A percentile compares a stretch with the other conserved stretches of the same genome.
Evolutionary conservation across 2,888 invertebrate species (phyloP).

Genomic region (Plebejus argus): DNA sequence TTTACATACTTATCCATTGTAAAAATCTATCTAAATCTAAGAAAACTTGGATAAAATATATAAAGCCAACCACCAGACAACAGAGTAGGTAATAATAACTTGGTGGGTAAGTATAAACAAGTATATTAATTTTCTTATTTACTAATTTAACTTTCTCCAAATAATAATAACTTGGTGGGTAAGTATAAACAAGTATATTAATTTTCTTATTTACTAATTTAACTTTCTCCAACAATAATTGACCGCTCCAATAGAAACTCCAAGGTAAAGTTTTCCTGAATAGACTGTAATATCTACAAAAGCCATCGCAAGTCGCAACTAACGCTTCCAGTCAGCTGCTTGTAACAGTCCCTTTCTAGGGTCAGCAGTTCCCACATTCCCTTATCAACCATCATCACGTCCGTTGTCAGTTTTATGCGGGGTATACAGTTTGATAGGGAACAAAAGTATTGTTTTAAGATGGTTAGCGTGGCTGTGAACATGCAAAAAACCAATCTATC

Average conservation of each 20-base stretch:
- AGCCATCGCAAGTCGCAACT: background rate
- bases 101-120: too few species aligned
- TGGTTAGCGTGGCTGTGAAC: background rate
- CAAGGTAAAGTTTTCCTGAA: background rate
- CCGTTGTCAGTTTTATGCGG: background rate
- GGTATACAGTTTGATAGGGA: background rate
- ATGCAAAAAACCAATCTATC: too few species aligned
- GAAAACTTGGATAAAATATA: too few species aligned
- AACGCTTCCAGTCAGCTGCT: slow-evolving; percentile 46
- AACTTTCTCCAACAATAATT: background rate
- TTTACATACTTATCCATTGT: too few species aligned
- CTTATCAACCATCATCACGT: slow-evolving; percentile 9
- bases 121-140: too few species aligned
- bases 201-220: background rate
- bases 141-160: too few species aligned
- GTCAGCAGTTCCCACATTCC: slow-evolving; percentile 24
- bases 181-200: background rate
- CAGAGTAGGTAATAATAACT: too few species aligned
- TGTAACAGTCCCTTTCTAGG: slow-evolving; percentile 49
- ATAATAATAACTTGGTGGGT: too few species aligned
- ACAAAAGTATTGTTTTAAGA: background rate
- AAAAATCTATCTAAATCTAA: too few species aligned
- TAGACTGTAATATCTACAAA: background rate
- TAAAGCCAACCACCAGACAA: too few species aligned
- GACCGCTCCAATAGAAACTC: background rate